Base-by-base conservation (phyloP, 2,888 invertebrate genomes). In the Mycogona germanica region DNA sequence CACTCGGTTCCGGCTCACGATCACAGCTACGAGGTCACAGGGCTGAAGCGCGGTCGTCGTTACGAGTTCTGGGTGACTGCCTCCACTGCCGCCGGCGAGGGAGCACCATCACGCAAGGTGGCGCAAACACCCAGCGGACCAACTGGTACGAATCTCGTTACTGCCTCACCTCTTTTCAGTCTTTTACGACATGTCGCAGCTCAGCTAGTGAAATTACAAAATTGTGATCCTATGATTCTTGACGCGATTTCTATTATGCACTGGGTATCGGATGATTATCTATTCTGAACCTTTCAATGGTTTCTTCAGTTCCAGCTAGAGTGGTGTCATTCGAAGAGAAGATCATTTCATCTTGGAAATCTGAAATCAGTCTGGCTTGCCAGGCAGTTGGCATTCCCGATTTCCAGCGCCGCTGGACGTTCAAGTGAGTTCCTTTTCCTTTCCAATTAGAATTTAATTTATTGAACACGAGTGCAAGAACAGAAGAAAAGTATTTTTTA, bases 301-400 rank as follows among this genome's bases (percentile, higher is more conserved):
- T 41, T 6, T n/a, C 26, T 14, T 28, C 53, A 86, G 93, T 92
- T 55, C 87, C 92, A 41, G 93, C 93, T 1, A 87, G 88, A 69
- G 92, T 93, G 63, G 91, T 92, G 42, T 92, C 92, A 1, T 95
- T 95, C 70, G 91, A 93, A 66, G 87, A 87, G 67, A 83, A 84
- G 19, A 86, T 92, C 68, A 86, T 63, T 5, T 32, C 40, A 37
- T 42, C 45, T n/a, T 58, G 58, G 58, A 87, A 88, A 71, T 87
- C 91, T 73, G 87, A 89, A 64, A 85, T 92, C 1, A 87, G 86
- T 63, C 73, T 96, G 65, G 91, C 91, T 0, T 96, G 95, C 65
- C 76, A 88, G 25, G 87, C 91, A 51, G 92, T 95, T 41, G 95
- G 95, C 17, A 82, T 88, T 29, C 93, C 93, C n/a, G 81, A 83